Evolutionary conservation across 2,888 invertebrate genomes (phyloP), one percentile per base, ranked within the genome.

Genomic region (Xylota segnis): DNA sequence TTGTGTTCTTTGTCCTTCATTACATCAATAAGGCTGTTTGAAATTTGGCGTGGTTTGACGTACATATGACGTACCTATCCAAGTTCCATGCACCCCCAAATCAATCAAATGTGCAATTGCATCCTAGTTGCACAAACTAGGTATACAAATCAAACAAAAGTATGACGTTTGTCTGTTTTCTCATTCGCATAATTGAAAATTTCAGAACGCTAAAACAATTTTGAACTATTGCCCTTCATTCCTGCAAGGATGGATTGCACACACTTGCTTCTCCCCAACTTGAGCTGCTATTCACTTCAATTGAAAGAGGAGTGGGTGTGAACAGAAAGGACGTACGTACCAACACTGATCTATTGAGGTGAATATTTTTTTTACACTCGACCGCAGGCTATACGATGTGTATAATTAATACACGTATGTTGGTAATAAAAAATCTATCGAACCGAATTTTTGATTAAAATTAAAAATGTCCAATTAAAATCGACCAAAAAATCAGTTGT

Each of bases 401-500:
- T 12, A 37, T 23, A 23, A 23, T n/a, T n/a, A n/a, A 23, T 23
- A 1, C 23, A 10, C 10, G 37, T 10, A 37, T 37, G 37, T 9
- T n/a, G 4, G 5, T 12, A 43, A 5, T n/a, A 4, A 1, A 43
- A 43, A 43, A 43, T 43, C n/a, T n/a, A n/a, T n/a, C 14, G n/a
- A 43, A 43, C 40, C 40, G 40, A 43, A 4, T n/a, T 43, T 43
- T n/a, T 43, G 4, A 43, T 43, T 43, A n/a, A 40, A n/a, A 12
- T 40, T n/a, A n/a, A 43, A 43, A 43, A 43, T 43, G n/a, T 4
- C 40, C 40, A 43, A 43, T 43, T 43, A 43, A 43, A 43, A n/a
- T 4, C 14, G 14, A 4, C 14, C 40, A 5, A n/a, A 43, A n/a
- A 43, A 43, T n/a, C 0, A 0, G 5, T n/a, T 0, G n/a, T n/a